Base-by-base conservation (phyloP, 2,888 invertebrate species). In the Acleris holmiana region DNA sequence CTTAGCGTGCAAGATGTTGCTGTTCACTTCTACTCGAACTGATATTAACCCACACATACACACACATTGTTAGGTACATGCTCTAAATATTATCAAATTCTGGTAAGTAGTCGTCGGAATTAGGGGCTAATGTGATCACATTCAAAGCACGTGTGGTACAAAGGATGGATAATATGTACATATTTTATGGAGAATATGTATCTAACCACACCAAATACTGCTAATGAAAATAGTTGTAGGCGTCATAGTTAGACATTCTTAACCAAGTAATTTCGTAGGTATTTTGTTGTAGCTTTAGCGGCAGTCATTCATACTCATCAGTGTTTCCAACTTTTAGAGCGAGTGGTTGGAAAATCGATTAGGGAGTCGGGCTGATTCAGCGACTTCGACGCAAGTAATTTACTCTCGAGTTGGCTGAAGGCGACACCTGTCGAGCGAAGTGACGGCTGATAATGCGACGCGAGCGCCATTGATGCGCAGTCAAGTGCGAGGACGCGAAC, bases 371-470 rank as follows among this genome's bases (percentile, higher is more conserved):
- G 86, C 87, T 87, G 91, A 91, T 89, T 91, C 90, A 91, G 88
- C 87, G 89, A 86, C 84, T 89, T 88, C 83, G 84, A 83, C 86
- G 88, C 85, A 86, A 86, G 91, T 91, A 92, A 91, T 91, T 91
- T 91, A 89, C 91, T 90, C 86, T 89, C 87, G 86, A 91, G 89
- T 88, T 88, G 86, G 89, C 90, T 91, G 91, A 89, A 89, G 89
- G 89, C 89, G 91, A 91, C 91, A 91, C 91, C 91, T 92, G 91
- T 91, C 91, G 89, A 77, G 79, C 80, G 79, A 88, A 88, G 86
- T 91, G 91, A 91, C 88, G 88, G 86, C 85, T 87, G 88, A 90
- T 91, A 91, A 92, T 89, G 84, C 88, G 89, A 90, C 82, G 86
- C 86, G 86, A 81, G 81, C 84, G 84, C 86, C 80, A 88, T 91